These are phyloP conservation scores for Acanthochromis polyacanthus DNA, from an alignment of 2,113 vertebrate genomes.

Conservation along the genomic window DNA sequence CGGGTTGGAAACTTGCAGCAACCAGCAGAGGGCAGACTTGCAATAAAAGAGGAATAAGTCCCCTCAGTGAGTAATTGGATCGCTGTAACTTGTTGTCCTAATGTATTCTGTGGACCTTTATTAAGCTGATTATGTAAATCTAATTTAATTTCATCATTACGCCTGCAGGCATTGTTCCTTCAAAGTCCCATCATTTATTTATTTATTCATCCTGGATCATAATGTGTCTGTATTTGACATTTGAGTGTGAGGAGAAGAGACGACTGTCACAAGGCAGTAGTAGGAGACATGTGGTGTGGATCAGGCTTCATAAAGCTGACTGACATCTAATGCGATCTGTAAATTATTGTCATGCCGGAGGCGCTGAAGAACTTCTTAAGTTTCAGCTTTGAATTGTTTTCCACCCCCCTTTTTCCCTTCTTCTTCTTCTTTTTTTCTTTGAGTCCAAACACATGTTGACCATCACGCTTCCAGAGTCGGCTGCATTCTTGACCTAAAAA, in stretches of 20 bases:
- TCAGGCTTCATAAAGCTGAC: conserved; percentile 68
- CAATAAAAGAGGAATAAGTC: conserved; percentile 25
- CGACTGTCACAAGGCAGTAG: conserved; percentile 50
- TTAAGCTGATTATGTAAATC: conserved; percentile 45
- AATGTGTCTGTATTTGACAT: neutral
- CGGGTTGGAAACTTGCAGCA: neutral
- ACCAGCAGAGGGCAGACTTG: conserved; percentile 79
- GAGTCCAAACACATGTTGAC: conserved; percentile 78
- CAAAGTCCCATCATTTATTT: neutral
- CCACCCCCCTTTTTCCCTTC: neutral
- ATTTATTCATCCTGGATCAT: neutral
- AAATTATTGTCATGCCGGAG: conserved; percentile 70
- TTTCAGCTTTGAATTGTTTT: conserved; percentile 60
- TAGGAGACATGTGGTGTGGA: conserved; percentile 70
- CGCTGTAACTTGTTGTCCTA: conserved; percentile 28
- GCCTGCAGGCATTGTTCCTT: conserved; percentile 2
- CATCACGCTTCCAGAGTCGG: conserved; percentile 67
- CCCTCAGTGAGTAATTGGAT: conserved; percentile 26
- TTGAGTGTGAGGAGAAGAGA: conserved; percentile 4
- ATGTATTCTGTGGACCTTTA: conserved; percentile 43
- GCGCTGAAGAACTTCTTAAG: conserved; percentile 48
- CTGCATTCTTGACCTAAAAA: conserved; percentile 80
- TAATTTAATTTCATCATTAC: conserved; percentile 25
- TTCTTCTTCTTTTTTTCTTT: conserved; percentile 13
- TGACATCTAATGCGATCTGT: conserved; percentile 70